A percentile compares a stretch with the other conserved stretches of the same genome.
Evolutionary conservation across 2,888 invertebrate genomes (phyloP).

Genomic region (Athalia rosae): DNA sequence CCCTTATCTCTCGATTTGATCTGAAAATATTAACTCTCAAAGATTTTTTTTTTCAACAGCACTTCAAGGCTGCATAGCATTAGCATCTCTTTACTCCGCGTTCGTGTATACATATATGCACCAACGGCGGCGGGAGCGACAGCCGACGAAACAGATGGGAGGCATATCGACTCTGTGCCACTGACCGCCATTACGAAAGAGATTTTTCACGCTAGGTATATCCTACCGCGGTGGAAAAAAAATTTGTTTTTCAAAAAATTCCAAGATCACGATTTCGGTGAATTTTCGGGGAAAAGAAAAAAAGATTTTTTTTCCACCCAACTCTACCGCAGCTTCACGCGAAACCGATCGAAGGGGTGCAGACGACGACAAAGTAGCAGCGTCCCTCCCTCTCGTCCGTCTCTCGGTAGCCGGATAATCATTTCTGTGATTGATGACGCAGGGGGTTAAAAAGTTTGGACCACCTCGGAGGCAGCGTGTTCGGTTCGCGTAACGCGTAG

Average conservation of each 20-base stretch:
- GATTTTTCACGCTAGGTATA: not conserved
- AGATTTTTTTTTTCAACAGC: not conserved
- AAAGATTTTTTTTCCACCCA: no score
- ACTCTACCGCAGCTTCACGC: no score
- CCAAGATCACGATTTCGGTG: no score
- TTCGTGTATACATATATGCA: no score
- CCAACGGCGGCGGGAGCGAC: not conserved
- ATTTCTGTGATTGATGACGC: no score
- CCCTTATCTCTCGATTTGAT: constrained; percentile 38
- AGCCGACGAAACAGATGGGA: not conserved
- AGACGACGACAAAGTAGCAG: no score
- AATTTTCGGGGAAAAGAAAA: no score
- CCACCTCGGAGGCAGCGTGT: constrained; percentile 18
- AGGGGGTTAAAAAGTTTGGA: not conserved
- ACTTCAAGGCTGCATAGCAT: constrained; percentile 35
- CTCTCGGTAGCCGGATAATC: no score
- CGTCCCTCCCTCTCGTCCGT: no score
- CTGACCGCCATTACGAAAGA: constrained; percentile 13
- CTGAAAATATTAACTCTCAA: constrained; percentile 25
- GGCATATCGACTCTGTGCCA: constrained; percentile 9
- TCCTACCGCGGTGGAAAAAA: no score
- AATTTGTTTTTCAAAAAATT: no score
- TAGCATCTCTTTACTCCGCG: constrained; percentile 29
- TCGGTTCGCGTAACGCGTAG: not conserved
- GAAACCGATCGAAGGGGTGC: no score